Base-by-base conservation (phyloP, 2,797 vertebrate genomes). In the Rhinogobio ventralis region DNA sequence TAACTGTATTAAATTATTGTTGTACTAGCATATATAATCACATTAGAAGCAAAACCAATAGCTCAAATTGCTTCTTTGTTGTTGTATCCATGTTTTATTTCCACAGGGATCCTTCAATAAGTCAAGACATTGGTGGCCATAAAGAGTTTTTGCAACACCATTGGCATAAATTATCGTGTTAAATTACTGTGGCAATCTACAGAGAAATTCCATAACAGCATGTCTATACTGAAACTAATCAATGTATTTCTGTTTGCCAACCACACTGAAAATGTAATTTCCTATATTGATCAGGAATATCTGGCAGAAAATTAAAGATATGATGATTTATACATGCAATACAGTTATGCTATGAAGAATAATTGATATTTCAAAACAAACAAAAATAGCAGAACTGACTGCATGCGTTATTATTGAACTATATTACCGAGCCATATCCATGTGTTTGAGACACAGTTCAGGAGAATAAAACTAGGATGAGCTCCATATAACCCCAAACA, bases 401-500 rank as follows among this genome's bases (percentile, higher is more conserved):
- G 6, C 49, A 71, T 7, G 25, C 9, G n/a, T 55, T 36, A 51
- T 73, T n/a, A 49, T n/a, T 49, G 13, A 62, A 46, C 13, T 76
- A 4, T 81, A 66, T 80, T 55, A 64, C 53, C 28, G 53, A 77
- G n/a, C 49, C 45, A 30, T 57, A n/a, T 46, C 53, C 19, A 78
- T 79, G n/a, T 77, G 42, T 83, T 71, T 33, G 10, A 79, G 67
- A 85, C 68, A 87, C 64, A 66, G 85, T 89, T 92, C 92, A 89
- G 90, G 91, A 90, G 91, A 90, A 93, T 90, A 93, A 91, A 91
- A 69, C 88, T 91, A 92, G 91, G 91, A 92, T 91, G 90, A 92
- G 69, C 88, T 71, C 91, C 78, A 67, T 85, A 83, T 77, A 90
- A 89, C 84, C 87, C 89, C 85, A 87, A 87, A 89, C 86, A 85